Evolutionary conservation across 2,113 vertebrate genomes (phyloP).

Genomic region (Murina feae): DNA sequence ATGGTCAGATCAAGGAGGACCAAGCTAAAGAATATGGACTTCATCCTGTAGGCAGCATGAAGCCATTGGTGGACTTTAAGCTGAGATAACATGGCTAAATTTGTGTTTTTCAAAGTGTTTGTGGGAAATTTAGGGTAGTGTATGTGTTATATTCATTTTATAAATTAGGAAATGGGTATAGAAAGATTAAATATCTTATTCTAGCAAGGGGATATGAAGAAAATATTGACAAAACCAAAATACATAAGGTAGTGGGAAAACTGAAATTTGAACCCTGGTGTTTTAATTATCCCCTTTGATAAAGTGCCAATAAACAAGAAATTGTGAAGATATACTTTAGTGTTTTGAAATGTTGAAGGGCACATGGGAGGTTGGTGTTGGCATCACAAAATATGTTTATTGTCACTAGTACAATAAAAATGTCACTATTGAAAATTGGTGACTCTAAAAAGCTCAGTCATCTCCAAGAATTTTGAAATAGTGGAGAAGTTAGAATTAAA

Average conservation of each 20-base stretch:
- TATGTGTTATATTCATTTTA: neutral
- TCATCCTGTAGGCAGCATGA: neutral
- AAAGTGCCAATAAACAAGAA: neutral
- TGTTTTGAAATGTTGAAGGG: neutral
- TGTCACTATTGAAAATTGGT: neutral
- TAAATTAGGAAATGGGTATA: neutral
- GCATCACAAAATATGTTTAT: neutral
- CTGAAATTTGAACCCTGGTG: neutral
- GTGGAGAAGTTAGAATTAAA: neutral
- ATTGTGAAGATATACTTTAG: neutral
- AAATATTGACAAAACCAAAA: neutral
- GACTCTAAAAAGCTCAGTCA: neutral
- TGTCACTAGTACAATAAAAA: constrained; percentile 14
- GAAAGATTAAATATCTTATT: neutral
- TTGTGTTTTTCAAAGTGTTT: neutral
- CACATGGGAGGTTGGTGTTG: neutral
- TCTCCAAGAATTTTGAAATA: constrained; percentile 39
- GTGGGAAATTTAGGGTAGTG: neutral
- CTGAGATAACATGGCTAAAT: neutral
- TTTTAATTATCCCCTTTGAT: neutral
- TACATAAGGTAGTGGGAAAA: neutral
- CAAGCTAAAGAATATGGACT: neutral
- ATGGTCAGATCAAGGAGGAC: neutral
- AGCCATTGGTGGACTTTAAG: neutral
- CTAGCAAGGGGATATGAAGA: neutral